A percentile compares a stretch with the other conserved stretches of the same genome.
Conservation (phyloP, 2,797 vertebrate genomes). For the Vipera latastei region DNA sequence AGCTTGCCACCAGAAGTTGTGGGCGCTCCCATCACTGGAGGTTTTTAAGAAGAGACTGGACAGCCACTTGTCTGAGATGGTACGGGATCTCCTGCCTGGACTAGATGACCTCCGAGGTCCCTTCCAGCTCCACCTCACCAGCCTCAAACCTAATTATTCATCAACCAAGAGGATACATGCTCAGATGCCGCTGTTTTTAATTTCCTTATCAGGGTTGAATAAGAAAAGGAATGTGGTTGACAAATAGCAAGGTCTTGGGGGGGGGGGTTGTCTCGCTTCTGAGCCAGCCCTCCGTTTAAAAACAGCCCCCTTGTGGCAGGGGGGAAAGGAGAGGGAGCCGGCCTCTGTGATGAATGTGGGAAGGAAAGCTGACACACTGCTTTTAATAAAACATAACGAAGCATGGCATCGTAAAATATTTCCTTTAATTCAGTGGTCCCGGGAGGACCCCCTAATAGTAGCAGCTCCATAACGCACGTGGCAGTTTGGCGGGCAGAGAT, state of each 20-base stretch:
- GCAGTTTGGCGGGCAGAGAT: neutral
- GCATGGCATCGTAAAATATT: conserved; percentile 70
- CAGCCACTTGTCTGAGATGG: no score
- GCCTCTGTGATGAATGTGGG: conserved; percentile 38
- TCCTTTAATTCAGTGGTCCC: conserved; percentile 72
- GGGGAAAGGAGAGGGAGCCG: neutral
- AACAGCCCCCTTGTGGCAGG: rapidly evolving
- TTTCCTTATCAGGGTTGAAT: neutral
- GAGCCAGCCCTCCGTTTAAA: neutral
- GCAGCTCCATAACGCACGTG: conserved; percentile 32
- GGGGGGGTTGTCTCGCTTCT: no score
- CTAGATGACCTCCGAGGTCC: no score
- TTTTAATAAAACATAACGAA: conserved; percentile 76
- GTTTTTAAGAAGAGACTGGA: no score
- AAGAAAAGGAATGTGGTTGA: neutral
- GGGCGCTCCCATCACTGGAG: rapidly evolving
- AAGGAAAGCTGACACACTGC: conserved; percentile 40
- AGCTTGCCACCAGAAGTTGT: no score
- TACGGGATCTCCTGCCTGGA: no score
- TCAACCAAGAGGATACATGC: neutral
- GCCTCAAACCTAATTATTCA: neutral
- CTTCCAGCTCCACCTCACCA: neutral
- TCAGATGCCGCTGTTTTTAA: neutral
- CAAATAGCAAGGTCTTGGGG: neutral
- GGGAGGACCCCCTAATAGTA: conserved; percentile 21